phyloP scores from a whole-genome alignment of 2,888 invertebrate species.

The Diaperis boleti region DNA sequence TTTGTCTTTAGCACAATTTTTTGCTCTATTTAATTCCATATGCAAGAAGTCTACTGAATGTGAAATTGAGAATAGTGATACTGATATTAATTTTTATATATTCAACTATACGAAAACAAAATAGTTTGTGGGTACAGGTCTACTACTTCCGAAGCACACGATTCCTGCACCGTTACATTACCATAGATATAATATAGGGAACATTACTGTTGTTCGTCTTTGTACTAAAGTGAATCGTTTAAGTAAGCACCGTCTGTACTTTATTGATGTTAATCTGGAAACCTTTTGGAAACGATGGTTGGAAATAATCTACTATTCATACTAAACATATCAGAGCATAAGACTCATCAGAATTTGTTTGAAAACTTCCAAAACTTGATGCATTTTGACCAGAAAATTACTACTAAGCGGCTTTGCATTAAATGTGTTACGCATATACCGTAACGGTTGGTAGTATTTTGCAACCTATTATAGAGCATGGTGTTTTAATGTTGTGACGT shows the following conservation, averaged over 20 bases:
- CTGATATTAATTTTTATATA: conserved; percentile 9
- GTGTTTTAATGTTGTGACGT: conserved; percentile 47
- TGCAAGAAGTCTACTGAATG: conserved; percentile 3
- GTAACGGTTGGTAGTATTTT: conserved; percentile 31
- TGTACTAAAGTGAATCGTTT: conserved; percentile 19
- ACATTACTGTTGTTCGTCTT: conserved; percentile 29
- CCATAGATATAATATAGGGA: conserved; percentile 1
- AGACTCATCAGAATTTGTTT: conserved; percentile 23
- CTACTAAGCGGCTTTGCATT: conserved; percentile 38
- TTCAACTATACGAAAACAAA: neutral
- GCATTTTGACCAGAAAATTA: conserved; percentile 23
- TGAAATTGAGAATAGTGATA: conserved; percentile 23
- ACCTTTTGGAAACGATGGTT: conserved; percentile 12
- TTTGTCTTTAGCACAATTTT: conserved; percentile 19
- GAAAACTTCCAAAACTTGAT: conserved; percentile 18
- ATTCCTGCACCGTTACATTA: conserved; percentile 28
- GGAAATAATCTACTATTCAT: conserved; percentile 18
- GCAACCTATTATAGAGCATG: conserved; percentile 37
- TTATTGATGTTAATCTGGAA: conserved; percentile 6
- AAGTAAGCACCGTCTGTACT: conserved; percentile 30
- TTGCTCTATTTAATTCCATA: conserved; percentile 5
- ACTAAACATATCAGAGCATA: conserved; percentile 39
- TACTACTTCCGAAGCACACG: conserved; percentile 12
- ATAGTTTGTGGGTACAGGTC: conserved; percentile 19
- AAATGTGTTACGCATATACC: conserved; percentile 23